phyloP scores from a whole-genome alignment of 2,888 invertebrate genomes.

The Conomelus anceps region DNA sequence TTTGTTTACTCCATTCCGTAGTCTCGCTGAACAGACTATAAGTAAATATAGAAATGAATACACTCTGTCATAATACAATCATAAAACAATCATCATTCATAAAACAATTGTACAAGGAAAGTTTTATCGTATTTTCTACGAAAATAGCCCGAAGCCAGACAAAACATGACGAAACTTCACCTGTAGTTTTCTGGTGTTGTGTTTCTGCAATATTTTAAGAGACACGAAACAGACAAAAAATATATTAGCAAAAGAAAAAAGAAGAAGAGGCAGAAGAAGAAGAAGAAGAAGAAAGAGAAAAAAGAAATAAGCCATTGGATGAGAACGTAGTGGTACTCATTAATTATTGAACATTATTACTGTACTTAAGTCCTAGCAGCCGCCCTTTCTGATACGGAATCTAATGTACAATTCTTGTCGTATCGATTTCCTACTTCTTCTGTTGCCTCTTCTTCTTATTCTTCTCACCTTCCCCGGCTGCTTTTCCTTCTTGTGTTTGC shows the following conservation, averaged over 20 bases:
- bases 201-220: background rate
- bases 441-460: background rate
- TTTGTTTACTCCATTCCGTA: too few species aligned
- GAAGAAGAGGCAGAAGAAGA: background rate
- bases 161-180: too few species aligned
- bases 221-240: background rate
- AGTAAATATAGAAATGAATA: too few species aligned
- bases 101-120: too few species aligned
- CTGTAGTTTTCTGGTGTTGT: background rate
- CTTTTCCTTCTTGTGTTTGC: background rate
- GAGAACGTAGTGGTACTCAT: background rate
- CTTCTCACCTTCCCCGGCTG: background rate
- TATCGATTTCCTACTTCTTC: background rate
- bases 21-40: too few species aligned
- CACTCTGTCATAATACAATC: too few species aligned
- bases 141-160: too few species aligned
- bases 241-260: background rate
- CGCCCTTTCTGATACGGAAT: background rate
- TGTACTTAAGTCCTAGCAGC: background rate
- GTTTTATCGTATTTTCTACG: too few species aligned
- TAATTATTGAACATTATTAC: background rate
- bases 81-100: too few species aligned
- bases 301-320: background rate
- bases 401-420: background rate
- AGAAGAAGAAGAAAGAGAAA: background rate